Percentiles rank a stretch among this genome's conserved stretches.
phyloP scores from a whole-genome alignment of 2,797 vertebrate genomes.

The Ptychadena robeensis region DNA sequence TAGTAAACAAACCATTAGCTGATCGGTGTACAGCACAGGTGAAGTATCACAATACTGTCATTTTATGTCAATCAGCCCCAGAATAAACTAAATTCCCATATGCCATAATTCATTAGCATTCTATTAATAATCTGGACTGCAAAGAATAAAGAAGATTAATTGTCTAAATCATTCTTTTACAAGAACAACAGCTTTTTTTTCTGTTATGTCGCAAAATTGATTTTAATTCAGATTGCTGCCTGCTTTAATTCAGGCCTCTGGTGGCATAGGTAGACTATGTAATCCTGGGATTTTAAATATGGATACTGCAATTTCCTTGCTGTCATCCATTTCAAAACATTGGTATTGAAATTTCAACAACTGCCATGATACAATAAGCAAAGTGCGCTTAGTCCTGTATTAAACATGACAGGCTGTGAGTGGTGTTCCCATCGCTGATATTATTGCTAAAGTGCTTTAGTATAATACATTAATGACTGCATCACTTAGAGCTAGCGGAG shows the following conservation, averaged over 20 bases:
- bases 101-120: constrained; percentile 59
- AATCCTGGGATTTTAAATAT: constrained; percentile 67
- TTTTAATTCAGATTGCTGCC: constrained; percentile 67
- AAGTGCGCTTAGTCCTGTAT: constrained; percentile 59
- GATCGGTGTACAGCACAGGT: background rate
- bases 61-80: constrained; percentile 9
- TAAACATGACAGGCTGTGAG: constrained; percentile 61
- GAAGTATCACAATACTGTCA: background rate
- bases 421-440: constrained; percentile 50
- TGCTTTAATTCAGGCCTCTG: constrained; percentile 60
- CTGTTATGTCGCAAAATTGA: constrained; percentile 66
- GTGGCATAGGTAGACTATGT: constrained; percentile 49
- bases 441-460: constrained; percentile 39
- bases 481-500: constrained; percentile 27
- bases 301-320: constrained; percentile 64
- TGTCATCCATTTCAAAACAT: constrained; percentile 65
- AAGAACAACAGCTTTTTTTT: constrained; percentile 60
- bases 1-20: too few relatives aligned
- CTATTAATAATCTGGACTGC: constrained; percentile 61
- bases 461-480: constrained; percentile 40
- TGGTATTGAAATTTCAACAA: constrained; percentile 66
- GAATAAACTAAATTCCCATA: constrained; percentile 52
- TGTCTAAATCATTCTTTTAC: constrained; percentile 65
- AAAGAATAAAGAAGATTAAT: constrained; percentile 65
- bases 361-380: constrained; percentile 62